A percentile compares a stretch with the other conserved stretches of the same genome.
Evolutionary conservation across 1,140 invertebrate genomes (phyloP).

Genomic region (Coenobita brevimanus): DNA sequence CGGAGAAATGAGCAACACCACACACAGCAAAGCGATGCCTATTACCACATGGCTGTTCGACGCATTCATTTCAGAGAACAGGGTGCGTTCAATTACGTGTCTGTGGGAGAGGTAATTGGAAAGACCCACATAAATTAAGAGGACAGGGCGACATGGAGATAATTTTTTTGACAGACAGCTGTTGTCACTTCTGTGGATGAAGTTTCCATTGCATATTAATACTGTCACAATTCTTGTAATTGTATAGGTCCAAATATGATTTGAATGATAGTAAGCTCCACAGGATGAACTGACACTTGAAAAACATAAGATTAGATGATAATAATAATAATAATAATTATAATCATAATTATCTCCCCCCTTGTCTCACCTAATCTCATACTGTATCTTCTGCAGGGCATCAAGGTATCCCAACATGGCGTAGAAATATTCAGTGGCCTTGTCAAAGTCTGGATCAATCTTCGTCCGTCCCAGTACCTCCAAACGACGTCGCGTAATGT

Average conservation of each 20-base stretch:
- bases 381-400: slow-evolving; percentile 68
- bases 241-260: no score
- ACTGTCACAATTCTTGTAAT: no score
- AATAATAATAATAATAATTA: background rate
- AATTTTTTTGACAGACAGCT: no score
- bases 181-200: no score
- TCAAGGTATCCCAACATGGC: slow-evolving; percentile 71
- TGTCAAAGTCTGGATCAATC: slow-evolving; percentile 67
- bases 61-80: slow-evolving; percentile 75
- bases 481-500: slow-evolving; percentile 49
- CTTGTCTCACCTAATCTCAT: slow-evolving; percentile 41
- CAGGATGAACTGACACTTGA: no score
- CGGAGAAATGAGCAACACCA: slow-evolving; percentile 86
- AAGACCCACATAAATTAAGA: background rate
- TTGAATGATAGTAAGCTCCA: no score
- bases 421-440: slow-evolving; percentile 70
- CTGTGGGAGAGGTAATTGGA: background rate
- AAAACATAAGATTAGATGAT: no score
- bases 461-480: slow-evolving; percentile 51
- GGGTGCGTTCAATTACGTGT: slow-evolving; percentile 54
- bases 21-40: slow-evolving; percentile 84
- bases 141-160: background rate
- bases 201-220: no score
- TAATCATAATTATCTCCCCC: background rate
- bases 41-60: slow-evolving; percentile 79